phyloP scores from a whole-genome alignment of 2,797 vertebrate genomes.

The Ctenopoma kingsleyae region DNA sequence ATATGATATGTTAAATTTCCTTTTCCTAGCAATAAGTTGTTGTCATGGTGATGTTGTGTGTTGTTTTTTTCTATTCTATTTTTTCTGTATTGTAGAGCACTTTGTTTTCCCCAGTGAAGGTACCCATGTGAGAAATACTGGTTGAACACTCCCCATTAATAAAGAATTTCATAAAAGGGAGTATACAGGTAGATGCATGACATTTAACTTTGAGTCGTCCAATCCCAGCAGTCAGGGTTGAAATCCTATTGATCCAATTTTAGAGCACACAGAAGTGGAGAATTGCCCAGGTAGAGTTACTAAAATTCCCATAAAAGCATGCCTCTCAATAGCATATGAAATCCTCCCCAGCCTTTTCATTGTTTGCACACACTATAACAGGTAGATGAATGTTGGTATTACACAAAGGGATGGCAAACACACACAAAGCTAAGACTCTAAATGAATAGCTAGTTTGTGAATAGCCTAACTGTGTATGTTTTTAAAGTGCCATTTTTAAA shows the following conservation, averaged over 20 bases:
- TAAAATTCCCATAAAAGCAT: slow-evolving; percentile 61
- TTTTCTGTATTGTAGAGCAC: background rate
- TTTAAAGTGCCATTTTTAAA: slow-evolving; percentile 19
- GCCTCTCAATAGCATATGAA: slow-evolving; percentile 64
- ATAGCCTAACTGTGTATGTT: slow-evolving; percentile 6
- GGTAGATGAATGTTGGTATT: slow-evolving; percentile 41
- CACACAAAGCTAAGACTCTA: slow-evolving; percentile 19
- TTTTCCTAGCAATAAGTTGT: background rate
- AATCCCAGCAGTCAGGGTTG: slow-evolving; percentile 65
- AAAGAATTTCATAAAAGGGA: slow-evolving; percentile 53
- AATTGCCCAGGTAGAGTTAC: slow-evolving; percentile 54
- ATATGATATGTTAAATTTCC: background rate
- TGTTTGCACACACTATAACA: slow-evolving; percentile 54
- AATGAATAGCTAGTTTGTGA: slow-evolving; percentile 16
- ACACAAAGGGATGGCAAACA: slow-evolving; percentile 53
- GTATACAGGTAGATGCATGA: slow-evolving; percentile 43
- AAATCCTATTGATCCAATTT: slow-evolving; percentile 76
- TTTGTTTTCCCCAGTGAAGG: slow-evolving; percentile 6
- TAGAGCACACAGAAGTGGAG: slow-evolving; percentile 43
- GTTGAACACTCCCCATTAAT: slow-evolving; percentile 37
- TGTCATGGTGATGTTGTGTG: background rate
- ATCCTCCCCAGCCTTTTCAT: slow-evolving; percentile 50
- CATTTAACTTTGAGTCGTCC: slow-evolving; percentile 56
- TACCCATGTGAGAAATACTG: slow-evolving; percentile 8
- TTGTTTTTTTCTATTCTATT: background rate